These are phyloP conservation scores for Alligator sinensis DNA, from an alignment of 2,113 vertebrate genomes.

Conservation along the genomic window DNA sequence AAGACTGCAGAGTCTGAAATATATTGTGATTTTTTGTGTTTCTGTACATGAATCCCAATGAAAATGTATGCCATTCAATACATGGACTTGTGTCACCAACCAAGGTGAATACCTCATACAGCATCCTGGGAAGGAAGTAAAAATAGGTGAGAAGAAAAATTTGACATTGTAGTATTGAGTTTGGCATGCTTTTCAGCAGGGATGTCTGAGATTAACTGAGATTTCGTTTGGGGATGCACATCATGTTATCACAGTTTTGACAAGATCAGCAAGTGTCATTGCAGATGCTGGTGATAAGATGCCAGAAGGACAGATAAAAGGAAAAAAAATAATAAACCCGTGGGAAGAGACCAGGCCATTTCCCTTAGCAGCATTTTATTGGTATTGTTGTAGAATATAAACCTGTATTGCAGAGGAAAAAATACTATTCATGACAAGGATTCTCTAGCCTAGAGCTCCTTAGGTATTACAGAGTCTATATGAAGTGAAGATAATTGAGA, in stretches of 20 bases:
- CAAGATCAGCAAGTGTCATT: not conserved
- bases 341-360: not conserved
- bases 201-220: not conserved
- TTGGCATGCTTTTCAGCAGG: not conserved
- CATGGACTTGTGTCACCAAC: not conserved
- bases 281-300: slow-evolving; percentile 9
- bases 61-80: slow-evolving; percentile 3
- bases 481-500: not conserved
- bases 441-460: not conserved
- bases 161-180: not conserved
- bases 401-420: not conserved
- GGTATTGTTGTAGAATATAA: not conserved
- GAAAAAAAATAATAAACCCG: slow-evolving; percentile 31
- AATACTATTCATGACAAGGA: not conserved
- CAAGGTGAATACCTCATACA: not conserved
- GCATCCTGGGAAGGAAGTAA: not conserved
- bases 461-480: not conserved
- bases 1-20: not conserved
- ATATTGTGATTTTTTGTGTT: not conserved
- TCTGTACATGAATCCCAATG: not conserved
- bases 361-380: not conserved
- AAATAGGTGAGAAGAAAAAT: not conserved
- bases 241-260: slow-evolving; percentile 19
- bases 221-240: not conserved
- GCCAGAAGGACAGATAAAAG: slow-evolving; percentile 18